These are phyloP conservation scores for Pterocles gutturalis DNA, from an alignment of 2,113 vertebrate species.

Conservation along the genomic window DNA sequence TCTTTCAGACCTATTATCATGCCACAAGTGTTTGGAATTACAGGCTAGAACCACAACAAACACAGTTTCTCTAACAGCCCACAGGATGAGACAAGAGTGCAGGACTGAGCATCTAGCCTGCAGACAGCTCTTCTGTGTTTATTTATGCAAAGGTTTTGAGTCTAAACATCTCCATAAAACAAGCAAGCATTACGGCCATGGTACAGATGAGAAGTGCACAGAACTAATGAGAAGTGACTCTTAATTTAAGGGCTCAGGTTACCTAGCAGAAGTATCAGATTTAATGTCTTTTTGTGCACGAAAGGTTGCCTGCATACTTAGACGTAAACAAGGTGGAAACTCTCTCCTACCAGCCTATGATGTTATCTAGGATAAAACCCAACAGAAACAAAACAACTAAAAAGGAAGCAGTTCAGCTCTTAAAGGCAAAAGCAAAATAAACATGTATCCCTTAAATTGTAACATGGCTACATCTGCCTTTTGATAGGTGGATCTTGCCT, in stretches of 20 bases:
- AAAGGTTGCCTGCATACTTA: neutral
- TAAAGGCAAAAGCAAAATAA: neutral
- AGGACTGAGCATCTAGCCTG: neutral
- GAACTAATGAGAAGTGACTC: neutral
- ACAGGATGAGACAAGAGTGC: neutral
- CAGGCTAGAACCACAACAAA: conserved; percentile 39
- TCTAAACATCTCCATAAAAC: neutral
- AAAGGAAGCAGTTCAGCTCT: neutral
- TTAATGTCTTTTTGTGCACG: neutral
- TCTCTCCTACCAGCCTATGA: neutral
- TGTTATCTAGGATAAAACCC: neutral
- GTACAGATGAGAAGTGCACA: neutral
- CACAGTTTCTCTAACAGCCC: neutral
- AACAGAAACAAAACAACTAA: conserved; percentile 14
- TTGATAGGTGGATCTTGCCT: neutral
- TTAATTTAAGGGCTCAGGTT: neutral
- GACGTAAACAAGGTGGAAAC: neutral
- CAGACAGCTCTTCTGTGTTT: conserved; percentile 6
- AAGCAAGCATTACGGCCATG: neutral
- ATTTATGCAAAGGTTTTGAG: neutral
- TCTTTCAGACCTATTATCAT: neutral
- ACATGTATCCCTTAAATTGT: neutral
- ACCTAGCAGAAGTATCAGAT: neutral
- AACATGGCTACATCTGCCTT: neutral
- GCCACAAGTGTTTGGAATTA: neutral